Evolutionary conservation across 2,113 vertebrate species (phyloP), one percentile per base, ranked within the genome.

Genomic region (Danionella cerebrum): DNA sequence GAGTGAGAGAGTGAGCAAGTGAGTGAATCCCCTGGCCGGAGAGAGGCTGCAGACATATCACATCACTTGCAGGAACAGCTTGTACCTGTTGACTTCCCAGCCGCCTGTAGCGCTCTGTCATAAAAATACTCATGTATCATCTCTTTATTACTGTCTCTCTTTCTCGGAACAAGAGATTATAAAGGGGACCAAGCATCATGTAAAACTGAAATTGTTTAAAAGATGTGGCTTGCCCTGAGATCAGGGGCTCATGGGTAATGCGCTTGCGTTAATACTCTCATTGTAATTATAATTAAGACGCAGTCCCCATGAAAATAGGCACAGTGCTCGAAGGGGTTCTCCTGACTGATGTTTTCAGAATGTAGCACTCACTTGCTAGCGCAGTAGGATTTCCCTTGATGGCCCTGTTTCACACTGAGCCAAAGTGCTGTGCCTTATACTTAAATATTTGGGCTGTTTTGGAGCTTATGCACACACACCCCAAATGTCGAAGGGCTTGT

Each of bases 401-500:
- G 25, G 27, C 59, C 21, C 21, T 13, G 35, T 51, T 62, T 42
- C 35, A 63, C 59, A 63, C 39, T 62, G 22, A 27, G 38, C 12
- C 24, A 39, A 38, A 58, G 53, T 67, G 55, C 52, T 66, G 12
- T 53, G 51, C 64, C 39, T 41, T 27, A 47, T 66, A 51, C 63
- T 55, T 57, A 24, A 33, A 50, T 59, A 39, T 69, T 33, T 63
- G 33, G 41, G 14, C 57, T 63, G 54, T 60, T 38, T 59, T 69
- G 29, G 45, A 21, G 22, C 13, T 19, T 3, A n/a, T n/a, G n/a
- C 7, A 6, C 39, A 58, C 41, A 22, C 51, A 27, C 44, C 47
- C 27, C 35, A 3, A 29, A 41, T 27, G 59, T 9, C 16, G 75
- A 82, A 84, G 35, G 71, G 78, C 76, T 84, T 89, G 86, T 85